Base-by-base conservation (phyloP, 2,888 invertebrate genomes). In the Alviniconcha strummeri region DNA sequence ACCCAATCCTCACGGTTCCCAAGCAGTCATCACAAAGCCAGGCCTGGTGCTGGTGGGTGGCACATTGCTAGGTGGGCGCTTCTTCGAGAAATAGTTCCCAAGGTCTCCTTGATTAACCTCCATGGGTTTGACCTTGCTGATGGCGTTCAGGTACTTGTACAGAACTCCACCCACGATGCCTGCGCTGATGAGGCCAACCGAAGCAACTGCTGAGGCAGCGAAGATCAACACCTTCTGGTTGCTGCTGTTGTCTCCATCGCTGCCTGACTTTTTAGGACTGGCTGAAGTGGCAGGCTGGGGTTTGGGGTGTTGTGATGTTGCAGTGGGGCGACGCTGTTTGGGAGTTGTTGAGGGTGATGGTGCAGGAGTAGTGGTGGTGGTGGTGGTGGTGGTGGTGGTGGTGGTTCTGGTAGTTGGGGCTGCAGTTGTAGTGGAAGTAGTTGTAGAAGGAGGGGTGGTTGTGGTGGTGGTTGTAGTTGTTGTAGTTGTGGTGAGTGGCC, bases 391-490 rank as follows among this genome's bases (percentile, higher is more conserved):
- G 19, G 15, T 55, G 60, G 52, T 52, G 3, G 77, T 15, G 36
- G 77, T 19, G 56, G 77, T 77, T 15, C 57, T 6, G 4, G 77
- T 60, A 5, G 80, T 71, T 60, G 60, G 17, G 36, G 80, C n/a
- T 52, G 79, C 71, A 5, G 71, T 54, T 6, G 84, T 78, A 36
- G 69, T 77, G 55, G 76, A 17, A 9, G 77, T 60, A 36, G 64
- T 67, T 15, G 56, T 55, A 8, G 55, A 56, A n/a, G 17, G 0
- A 11, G 76, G 19, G 36, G 79, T 79, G 6, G 79, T 64, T 19
- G 79, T 79, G 15, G 79, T 79, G 52, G 78, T 79, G 78, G 78
- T 64, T 36, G 80, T 75, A 54, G 69, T 55, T 17, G 80, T 69
- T 56, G 80, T 80, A 9, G 80, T 78, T 11, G 84, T 84, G n/a